Base-by-base conservation (phyloP, 2,797 vertebrate genomes). In the Alosa sapidissima region DNA sequence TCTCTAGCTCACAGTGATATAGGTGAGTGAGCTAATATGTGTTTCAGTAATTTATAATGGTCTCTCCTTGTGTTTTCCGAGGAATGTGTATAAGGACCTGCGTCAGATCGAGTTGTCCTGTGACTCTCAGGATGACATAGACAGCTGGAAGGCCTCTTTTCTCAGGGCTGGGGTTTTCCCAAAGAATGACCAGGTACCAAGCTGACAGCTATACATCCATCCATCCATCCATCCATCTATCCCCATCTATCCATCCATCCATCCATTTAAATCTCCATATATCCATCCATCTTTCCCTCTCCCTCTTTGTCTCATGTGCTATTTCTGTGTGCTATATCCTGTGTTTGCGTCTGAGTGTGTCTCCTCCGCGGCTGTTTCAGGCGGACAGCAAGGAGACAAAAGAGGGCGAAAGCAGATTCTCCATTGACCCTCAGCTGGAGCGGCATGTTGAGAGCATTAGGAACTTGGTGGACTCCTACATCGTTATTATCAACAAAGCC, bases 91-190 rank as follows among this genome's bases (percentile, higher is more conserved):
- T 87, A 99, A 99, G 90, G 98, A 99, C 87, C 93, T 99, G 10
- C 96, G 98, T 1, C 98, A 99, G 95, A 97, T 99, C 0, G 98
- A 99, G 91, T 94, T 99, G 92, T 97, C 98, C 33, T 99, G 98
- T 5, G 98, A 98, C 85, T 96, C 97, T 52, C 98, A 99, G 90
- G 98, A 99, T 85, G 98, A 99, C 0, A 97, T 99, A 41, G 98
- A 99, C 95, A 99, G 98, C 94, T 99, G 98, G 98, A 99, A 99
- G 87, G 98, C 98, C 6, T 99, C 98, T 0, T 98, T 99, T 94
- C 97, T 99, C 49, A 93, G 98, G 10, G 98, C 98, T 0, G 98
- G 98, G 0, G 98, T 99, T 19, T 99, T 99, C 86, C 98, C 98
- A 0, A 98, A 99, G 91, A 99, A 97, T 90, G 97, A 98, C 92